Percentiles rank a stretch among this genome's conserved stretches.
Conservation (phyloP, 2,888 invertebrate genomes). For the Theretra japonica region DNA sequence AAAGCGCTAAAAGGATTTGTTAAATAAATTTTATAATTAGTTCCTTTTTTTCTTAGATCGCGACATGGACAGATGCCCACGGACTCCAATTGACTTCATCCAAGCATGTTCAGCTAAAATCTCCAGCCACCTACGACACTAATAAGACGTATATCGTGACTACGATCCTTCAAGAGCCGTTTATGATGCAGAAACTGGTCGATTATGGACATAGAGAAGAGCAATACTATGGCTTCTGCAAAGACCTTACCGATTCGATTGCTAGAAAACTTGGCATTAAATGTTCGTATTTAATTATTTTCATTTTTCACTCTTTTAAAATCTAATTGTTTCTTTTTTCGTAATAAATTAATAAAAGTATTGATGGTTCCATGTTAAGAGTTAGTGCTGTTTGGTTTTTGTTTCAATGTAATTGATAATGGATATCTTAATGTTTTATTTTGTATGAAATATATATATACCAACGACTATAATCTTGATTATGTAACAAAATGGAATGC, state of each 20-base stretch:
- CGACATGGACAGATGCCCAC: slow-evolving; percentile 93
- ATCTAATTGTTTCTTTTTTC: too few relatives aligned
- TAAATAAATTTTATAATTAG: slow-evolving; percentile 32
- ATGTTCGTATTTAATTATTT: slow-evolving; percentile 87
- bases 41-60: slow-evolving; percentile 85
- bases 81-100: slow-evolving; percentile 90
- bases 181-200: slow-evolving; percentile 89
- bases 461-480: background rate
- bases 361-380: too few relatives aligned
- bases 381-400: too few relatives aligned
- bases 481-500: background rate
- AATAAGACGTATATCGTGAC: slow-evolving; percentile 95
- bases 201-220: slow-evolving; percentile 90
- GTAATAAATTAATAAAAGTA: too few relatives aligned
- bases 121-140: slow-evolving; percentile 89
- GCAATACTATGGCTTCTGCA: slow-evolving; percentile 95
- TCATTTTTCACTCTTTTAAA: background rate
- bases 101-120: slow-evolving; percentile 89
- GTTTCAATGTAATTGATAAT: too few relatives aligned
- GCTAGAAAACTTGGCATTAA: slow-evolving; percentile 92
- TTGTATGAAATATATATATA: background rate
- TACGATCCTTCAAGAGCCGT: slow-evolving; percentile 94
- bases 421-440: too few relatives aligned
- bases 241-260: slow-evolving; percentile 94
- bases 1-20: background rate